Evolutionary conservation across 2,888 invertebrate genomes (phyloP).

Genomic region (Lydus trimaculatus): DNA sequence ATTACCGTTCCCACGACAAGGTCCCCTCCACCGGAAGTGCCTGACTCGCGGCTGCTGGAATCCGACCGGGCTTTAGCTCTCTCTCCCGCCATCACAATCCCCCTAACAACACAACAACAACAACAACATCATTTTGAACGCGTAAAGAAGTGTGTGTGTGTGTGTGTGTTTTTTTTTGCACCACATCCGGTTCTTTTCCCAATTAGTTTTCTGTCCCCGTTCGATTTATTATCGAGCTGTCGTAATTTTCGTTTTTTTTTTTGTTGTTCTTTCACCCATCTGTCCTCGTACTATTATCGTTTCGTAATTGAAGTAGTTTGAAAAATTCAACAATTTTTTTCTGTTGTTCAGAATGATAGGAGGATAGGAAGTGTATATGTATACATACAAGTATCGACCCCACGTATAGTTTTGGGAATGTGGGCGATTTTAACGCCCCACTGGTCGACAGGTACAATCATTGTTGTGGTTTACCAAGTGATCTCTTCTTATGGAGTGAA

Average conservation of each 20-base stretch:
- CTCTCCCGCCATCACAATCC: slow-evolving; percentile 36
- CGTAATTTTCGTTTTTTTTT: not conserved
- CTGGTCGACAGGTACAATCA: not conserved
- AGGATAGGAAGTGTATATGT: not conserved
- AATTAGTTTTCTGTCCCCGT: slow-evolving; percentile 49
- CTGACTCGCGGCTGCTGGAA: slow-evolving; percentile 50
- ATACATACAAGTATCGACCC: not conserved
- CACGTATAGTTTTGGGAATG: not conserved
- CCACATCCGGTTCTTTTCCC: slow-evolving; percentile 55
- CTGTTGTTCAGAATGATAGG: not conserved
- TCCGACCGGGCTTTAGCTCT: slow-evolving; percentile 32
- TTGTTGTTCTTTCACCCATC: slow-evolving; percentile 21
- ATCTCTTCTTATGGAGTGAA: not conserved
- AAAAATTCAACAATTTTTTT: not conserved
- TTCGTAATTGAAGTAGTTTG: not conserved
- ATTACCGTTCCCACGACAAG: slow-evolving; percentile 51
- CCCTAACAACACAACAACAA: slow-evolving; percentile 32
- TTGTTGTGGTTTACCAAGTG: not conserved
- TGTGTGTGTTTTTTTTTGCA: slow-evolving; percentile 44
- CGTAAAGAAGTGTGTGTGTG: slow-evolving; percentile 40
- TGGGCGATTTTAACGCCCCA: not conserved
- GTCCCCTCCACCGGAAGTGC: slow-evolving; percentile 55
- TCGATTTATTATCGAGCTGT: slow-evolving; percentile 6
- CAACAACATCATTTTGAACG: slow-evolving; percentile 40
- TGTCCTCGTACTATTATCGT: slow-evolving; percentile 29